These are phyloP conservation scores for Isurus oxyrinchus DNA, from an alignment of 2,113 vertebrate species.

Conservation along the genomic window DNA sequence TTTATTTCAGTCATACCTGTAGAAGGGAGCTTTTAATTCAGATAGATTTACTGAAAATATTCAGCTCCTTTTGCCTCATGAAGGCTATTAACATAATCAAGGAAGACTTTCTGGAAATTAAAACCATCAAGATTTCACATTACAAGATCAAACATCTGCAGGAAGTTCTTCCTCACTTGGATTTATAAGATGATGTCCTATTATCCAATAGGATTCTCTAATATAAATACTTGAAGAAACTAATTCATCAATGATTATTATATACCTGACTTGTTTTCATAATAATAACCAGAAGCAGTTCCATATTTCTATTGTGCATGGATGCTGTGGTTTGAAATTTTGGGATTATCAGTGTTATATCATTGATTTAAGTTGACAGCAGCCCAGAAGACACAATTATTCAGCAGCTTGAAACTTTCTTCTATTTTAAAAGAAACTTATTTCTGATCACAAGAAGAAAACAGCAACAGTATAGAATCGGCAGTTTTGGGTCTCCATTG, in stretches of 20 bases:
- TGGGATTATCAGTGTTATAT: neutral
- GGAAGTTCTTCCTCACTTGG: neutral
- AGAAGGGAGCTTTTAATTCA: neutral
- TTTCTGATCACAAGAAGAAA: slow-evolving; percentile 10
- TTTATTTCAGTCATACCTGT: neutral
- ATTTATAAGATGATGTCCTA: neutral
- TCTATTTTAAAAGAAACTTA: neutral
- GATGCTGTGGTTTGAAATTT: neutral
- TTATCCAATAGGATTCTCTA: neutral
- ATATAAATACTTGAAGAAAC: neutral
- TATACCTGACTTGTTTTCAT: neutral
- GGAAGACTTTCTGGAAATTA: neutral
- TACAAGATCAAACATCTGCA: neutral
- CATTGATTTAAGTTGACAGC: neutral
- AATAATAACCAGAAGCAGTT: neutral
- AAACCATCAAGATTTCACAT: neutral
- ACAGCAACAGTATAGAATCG: neutral
- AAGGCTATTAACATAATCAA: neutral
- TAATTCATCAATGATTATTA: neutral
- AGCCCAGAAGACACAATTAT: neutral
- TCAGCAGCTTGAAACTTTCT: neutral
- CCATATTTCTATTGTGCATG: neutral
- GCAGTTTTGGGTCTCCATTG: neutral
- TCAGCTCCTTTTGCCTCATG: neutral
- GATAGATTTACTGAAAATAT: neutral